Evolutionary conservation across 2,797 vertebrate species (phyloP), one percentile per base, ranked within the genome.

Genomic region (Pterois miles): DNA sequence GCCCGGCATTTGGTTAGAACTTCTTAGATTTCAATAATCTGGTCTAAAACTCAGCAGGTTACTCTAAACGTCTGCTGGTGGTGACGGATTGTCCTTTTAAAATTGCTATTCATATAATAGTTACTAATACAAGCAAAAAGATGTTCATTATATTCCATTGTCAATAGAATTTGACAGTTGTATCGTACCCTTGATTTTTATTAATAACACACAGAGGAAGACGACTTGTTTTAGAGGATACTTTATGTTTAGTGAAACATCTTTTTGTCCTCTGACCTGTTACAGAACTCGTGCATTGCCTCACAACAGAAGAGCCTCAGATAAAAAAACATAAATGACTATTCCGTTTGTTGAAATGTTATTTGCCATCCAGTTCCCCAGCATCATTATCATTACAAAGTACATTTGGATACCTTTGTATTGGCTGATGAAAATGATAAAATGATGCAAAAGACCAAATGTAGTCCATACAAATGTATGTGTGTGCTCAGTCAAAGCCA

Each of bases 311-410:
- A 18, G n/a, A 66, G 20, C 20, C 6, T 16, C 8, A 14, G 5
- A 74, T 25, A 20, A 5, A n/a, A 54, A 66, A n/a, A n/a, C n/a
- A n/a, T 33, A 5, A 7, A 67, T 65, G 27, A 31, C 31, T 60
- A 50, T 34, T 71, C 16, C 31, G 23, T 40, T 59, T 62, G 31
- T 38, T 29, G 16, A 74, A 70, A 66, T 23, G 14, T 53, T 64
- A 69, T 78, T 64, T 86, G 25, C 59, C 57, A 63, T 81, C 57
- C 23, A 52, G n/a, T 74, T 57, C 25, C 62, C 5, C 52, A 36
- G 74, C 31, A 29, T 63, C n/a, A 74, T 76, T 67, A 65, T 38
- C 46, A 70, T 58, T 59, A 27, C 25, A 76, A 63, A 75, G 12
- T 36, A 34, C 3, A 6, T 33, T 53, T 18, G 58, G 54, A 54